Evolutionary conservation across 1,140 invertebrate genomes (phyloP), one percentile per base, ranked within the genome.

Genomic region (Apis florea): DNA sequence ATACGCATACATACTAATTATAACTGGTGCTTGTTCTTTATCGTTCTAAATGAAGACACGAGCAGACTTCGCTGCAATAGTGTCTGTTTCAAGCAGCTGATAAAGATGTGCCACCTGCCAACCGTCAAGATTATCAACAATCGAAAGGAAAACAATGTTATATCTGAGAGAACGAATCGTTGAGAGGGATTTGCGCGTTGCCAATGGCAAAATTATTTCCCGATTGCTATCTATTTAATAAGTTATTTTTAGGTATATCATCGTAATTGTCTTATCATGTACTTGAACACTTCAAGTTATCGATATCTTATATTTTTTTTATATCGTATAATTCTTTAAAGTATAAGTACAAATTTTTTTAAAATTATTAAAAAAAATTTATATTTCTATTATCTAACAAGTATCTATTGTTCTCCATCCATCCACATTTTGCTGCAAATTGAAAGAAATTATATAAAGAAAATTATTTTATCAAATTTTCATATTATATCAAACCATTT

Each of bases 51-150:
- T 24, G 67, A 71, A 79, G 76, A 61, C 56, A 49, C 24, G 54
- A 56, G 47, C 67, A 31, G 68, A 61, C 17, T 21, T 19, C 21
- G 40, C 19, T 15, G 51, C 54, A 69, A 78, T 69, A 61, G 54
- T 11, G 19, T 61, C 31, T 70, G 49, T 54, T 70, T 21, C 8
- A 31, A 51, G 66, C 54, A 59, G 15, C 53, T 49, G 76, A 69
- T 78, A 78, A 78, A 21, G 31, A 3, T 31, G 40, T 17, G 17
- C 21, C 76, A 78, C 76, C 76, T 78, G 76, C 15, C 66, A 40
- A 19, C 31, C n/a, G 1, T 5, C 19, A 12, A 68, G 66, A 78
- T 78, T 70, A 31, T 40, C 8, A 9, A n/a, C 40, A 15, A 71
- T 71, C 24, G 24, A 40, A 51, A 51, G 17, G 21, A 54, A 47